Evolutionary conservation across 2,888 invertebrate genomes (phyloP).

Genomic region (Cataglyphis albicans): DNA sequence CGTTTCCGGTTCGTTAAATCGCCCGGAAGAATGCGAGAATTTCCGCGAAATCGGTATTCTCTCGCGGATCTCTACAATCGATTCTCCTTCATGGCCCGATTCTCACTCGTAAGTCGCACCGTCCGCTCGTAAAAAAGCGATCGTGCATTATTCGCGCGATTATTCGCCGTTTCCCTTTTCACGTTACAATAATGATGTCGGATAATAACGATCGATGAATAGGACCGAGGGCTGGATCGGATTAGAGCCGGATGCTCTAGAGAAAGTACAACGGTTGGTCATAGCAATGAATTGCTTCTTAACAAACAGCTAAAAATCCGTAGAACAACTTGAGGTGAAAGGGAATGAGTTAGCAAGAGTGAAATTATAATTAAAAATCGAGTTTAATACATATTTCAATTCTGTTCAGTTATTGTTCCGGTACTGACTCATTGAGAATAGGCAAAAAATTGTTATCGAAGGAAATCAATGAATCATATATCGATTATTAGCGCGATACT

Average conservation of each 20-base stretch:
- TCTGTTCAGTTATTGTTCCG: constrained; percentile 24
- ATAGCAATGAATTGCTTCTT: neutral
- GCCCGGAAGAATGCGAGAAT: constrained; percentile 64
- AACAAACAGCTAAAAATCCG: neutral
- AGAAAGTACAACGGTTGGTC: constrained; percentile 12
- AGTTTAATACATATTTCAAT: neutral
- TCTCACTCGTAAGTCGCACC: constrained; percentile 67
- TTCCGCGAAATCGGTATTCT: constrained; percentile 55
- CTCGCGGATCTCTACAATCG: constrained; percentile 55
- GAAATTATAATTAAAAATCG: constrained; percentile 29
- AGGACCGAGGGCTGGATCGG: neutral
- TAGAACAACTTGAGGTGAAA: constrained; percentile 16
- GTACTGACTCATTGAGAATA: neutral
- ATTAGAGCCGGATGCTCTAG: neutral
- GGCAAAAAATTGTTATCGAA: neutral
- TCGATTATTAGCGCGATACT: neutral
- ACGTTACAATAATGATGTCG: constrained; percentile 9
- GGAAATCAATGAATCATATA: constrained; percentile 26
- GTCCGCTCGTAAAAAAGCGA: constrained; percentile 33
- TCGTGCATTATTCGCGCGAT: neutral
- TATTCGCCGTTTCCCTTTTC: constrained; percentile 37
- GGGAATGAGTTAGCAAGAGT: neutral
- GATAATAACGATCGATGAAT: neutral
- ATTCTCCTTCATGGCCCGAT: constrained; percentile 59
- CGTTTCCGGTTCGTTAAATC: constrained; percentile 71